phyloP scores from a whole-genome alignment of 2,797 vertebrate species.

The Loris lydekkerianus region DNA sequence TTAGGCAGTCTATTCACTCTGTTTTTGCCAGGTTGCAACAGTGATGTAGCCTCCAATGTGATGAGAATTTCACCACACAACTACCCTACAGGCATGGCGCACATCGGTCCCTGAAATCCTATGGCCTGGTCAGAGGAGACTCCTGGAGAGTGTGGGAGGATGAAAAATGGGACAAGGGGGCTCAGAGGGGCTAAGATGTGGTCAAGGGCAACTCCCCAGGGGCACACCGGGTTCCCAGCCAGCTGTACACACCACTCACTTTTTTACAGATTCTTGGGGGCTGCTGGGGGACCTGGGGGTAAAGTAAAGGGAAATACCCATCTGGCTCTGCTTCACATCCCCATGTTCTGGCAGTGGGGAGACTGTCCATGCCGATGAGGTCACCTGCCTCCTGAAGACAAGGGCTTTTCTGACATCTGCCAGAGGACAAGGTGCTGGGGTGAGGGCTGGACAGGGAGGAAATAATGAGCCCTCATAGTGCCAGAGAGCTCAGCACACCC shows the following conservation, averaged over 20 bases:
- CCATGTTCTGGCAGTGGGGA: neutral
- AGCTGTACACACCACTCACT: neutral
- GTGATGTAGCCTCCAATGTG: neutral
- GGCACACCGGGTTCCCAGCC: neutral
- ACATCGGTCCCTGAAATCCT: neutral
- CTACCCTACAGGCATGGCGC: no score
- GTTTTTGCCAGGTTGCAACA: neutral
- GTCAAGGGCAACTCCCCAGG: no score
- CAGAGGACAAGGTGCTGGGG: neutral
- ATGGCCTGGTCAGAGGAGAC: neutral
- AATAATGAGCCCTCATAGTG: neutral
- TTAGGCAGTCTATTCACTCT: neutral
- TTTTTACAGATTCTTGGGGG: neutral
- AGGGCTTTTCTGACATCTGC: neutral
- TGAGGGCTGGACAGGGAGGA: neutral
- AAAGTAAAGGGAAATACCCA: neutral
- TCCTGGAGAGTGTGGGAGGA: neutral
- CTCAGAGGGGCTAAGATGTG: neutral
- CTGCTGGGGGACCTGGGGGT: neutral
- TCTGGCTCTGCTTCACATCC: neutral
- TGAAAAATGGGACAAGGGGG: neutral
- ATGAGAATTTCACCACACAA: neutral
- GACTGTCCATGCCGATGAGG: fast-evolving
- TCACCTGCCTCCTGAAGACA: neutral
- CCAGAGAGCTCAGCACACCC: neutral